phyloP scores from a whole-genome alignment of 2,888 invertebrate genomes.

The Tortricodes alternella region DNA sequence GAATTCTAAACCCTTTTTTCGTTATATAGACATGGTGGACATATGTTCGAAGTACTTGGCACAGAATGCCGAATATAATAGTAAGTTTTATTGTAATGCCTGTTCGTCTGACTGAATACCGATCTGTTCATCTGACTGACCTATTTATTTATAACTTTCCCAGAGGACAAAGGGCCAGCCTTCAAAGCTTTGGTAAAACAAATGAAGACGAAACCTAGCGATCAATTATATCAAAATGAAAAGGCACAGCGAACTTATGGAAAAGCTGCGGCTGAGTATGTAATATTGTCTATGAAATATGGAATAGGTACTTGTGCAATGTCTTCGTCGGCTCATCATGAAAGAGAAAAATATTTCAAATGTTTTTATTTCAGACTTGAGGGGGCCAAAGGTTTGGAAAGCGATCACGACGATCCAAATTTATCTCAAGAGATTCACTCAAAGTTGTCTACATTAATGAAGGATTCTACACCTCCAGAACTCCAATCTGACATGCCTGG shows the following conservation, averaged over 20 bases:
- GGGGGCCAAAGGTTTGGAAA: constrained; percentile 53
- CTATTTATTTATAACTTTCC: constrained; percentile 1
- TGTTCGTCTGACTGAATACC: too few relatives aligned
- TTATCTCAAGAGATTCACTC: constrained; percentile 56
- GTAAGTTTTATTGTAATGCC: constrained; percentile 49
- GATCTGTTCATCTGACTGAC: too few relatives aligned
- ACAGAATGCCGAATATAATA: constrained; percentile 62
- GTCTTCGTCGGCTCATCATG: neutral
- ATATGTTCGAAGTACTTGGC: constrained; percentile 64
- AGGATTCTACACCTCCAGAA: constrained; percentile 44
- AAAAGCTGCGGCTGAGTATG: constrained; percentile 61
- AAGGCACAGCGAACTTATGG: constrained; percentile 47
- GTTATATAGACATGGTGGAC: constrained; percentile 60
- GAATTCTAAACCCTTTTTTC: too few relatives aligned
- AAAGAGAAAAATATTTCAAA: neutral
- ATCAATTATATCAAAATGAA: constrained; percentile 50
- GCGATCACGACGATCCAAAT: constrained; percentile 62
- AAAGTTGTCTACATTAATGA: constrained; percentile 44
- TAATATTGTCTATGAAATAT: constrained; percentile 18
- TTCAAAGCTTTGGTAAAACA: constrained; percentile 52
- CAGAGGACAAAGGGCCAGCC: constrained; percentile 69
- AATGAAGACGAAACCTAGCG: constrained; percentile 50
- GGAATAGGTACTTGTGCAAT: too few relatives aligned
- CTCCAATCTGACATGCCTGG: constrained; percentile 61
- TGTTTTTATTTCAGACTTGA: constrained; percentile 48